Conservation (phyloP, 2,888 invertebrate species). For the Drosophila quinaria region DNA sequence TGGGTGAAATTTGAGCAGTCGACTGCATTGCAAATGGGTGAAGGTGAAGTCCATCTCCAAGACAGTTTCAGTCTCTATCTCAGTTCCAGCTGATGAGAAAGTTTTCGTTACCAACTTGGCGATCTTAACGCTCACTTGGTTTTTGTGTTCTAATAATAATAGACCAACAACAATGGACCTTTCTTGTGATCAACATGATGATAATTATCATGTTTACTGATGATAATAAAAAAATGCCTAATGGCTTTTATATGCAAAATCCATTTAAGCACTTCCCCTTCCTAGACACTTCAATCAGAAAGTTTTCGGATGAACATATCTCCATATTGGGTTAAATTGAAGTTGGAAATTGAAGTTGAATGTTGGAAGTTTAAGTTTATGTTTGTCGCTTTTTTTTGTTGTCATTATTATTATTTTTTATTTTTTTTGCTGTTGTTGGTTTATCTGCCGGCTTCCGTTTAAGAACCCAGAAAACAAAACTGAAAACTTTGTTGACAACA, state of each 20-base stretch:
- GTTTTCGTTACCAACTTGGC: constrained; percentile 53
- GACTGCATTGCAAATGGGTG: constrained; percentile 58
- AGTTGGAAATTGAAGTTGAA: constrained; percentile 1
- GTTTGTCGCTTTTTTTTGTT: constrained; percentile 33
- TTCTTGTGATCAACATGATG: constrained; percentile 15
- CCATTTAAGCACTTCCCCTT: constrained; percentile 55
- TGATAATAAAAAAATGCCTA: constrained; percentile 55
- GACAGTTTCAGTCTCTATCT: constrained; percentile 17
- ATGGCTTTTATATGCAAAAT: constrained; percentile 76
- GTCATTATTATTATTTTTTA: constrained; percentile 20
- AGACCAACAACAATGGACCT: constrained; percentile 40
- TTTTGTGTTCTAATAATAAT: constrained; percentile 77
- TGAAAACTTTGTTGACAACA: constrained; percentile 57
- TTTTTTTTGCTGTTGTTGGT: constrained; percentile 37
- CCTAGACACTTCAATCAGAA: constrained; percentile 74
- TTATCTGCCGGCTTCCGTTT: constrained; percentile 69
- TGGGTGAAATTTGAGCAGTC: constrained; percentile 51
- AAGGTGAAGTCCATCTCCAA: constrained; percentile 68
- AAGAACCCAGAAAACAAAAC: constrained; percentile 52
- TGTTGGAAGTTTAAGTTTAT: constrained; percentile 39
- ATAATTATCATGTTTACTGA: background rate
- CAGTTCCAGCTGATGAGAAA: constrained; percentile 59
- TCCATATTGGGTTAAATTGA: constrained; percentile 67
- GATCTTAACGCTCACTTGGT: constrained; percentile 79
- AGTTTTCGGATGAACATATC: constrained; percentile 55